Evolutionary conservation across 2,888 invertebrate genomes (phyloP).

Genomic region (Volucella bombylans): DNA sequence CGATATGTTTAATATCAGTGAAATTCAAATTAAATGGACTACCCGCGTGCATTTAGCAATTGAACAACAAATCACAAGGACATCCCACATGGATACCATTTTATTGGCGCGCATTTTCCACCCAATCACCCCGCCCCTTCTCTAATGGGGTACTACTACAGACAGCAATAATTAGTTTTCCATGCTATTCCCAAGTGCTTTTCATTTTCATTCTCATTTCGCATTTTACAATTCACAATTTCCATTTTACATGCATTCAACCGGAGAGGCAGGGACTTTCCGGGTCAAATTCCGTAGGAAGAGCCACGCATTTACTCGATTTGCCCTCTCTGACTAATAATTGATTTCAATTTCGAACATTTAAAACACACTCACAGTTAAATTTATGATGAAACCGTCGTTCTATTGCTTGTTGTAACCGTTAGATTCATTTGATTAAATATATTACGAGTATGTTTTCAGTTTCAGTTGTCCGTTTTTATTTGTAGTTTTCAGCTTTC

Average conservation of each 20-base stretch:
- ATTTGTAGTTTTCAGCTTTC: no score
- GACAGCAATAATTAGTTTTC: slow-evolving; percentile 54
- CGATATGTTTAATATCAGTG: slow-evolving; percentile 21
- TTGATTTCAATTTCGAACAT: slow-evolving; percentile 33
- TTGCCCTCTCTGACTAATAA: slow-evolving; percentile 15
- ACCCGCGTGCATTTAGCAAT: background rate
- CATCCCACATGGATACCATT: background rate
- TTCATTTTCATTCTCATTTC: slow-evolving; percentile 14
- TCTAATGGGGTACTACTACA: background rate
- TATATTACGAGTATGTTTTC: no score
- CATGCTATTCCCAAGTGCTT: slow-evolving; percentile 26
- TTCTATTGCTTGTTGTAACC: background rate
- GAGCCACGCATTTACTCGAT: slow-evolving; percentile 13
- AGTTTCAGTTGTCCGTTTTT: no score
- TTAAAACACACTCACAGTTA: slow-evolving; percentile 24
- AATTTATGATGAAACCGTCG: slow-evolving; percentile 32
- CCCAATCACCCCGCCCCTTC: background rate
- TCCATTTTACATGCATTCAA: no score
- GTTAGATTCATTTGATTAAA: slow-evolving; percentile 13
- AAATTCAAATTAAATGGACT: slow-evolving; percentile 8
- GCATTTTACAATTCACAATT: no score
- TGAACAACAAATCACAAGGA: background rate
- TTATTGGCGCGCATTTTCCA: slow-evolving; percentile 12
- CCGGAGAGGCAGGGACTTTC: background rate
- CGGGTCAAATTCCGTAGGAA: background rate